Base-by-base conservation (phyloP, 2,113 vertebrate species). In the Columba janthina region DNA sequence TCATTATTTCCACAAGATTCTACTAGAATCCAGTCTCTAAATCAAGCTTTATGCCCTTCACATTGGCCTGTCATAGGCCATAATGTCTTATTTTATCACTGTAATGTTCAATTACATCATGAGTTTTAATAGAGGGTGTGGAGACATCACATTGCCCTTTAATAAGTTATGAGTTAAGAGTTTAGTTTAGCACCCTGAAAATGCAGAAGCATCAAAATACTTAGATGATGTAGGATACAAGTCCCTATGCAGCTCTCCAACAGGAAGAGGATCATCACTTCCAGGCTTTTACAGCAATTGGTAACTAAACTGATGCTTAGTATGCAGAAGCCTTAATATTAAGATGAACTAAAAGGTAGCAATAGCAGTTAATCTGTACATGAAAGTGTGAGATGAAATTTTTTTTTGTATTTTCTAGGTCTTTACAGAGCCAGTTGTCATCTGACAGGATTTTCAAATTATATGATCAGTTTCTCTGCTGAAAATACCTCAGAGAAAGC, bases 141-240 rank as follows among this genome's bases (percentile, higher is more conserved):
- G 67, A 67, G 40, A 78, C 69, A 67, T 76, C 71, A 62, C 19
- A 22, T 21, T 58, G 31, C 15, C n/a, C 62, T 83, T 73, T 26
- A 67, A 15, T 9, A 73, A 50, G 13, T 10, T 38, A 50, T 56
- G 66, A 89, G 17, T 62, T 56, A 61, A 88, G 64, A 65, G 46
- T 86, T 89, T 83, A 89, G 71, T 92, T 93, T 73, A 72, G 82
- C 69, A n/a, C 71, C 32, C 24, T 64, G n/a, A 32, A 90, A 87
- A 81, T 1, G 6, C 71, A 84, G 42, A 88, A 84, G 26, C 67
- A 56, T 36, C 62, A 48, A 89, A 90, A 84, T 17, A 34, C 56
- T 29, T 17, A 9, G 21, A 16, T 20, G 46, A 50, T 58, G 25
- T 9, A 57, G 40, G n/a, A 46, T 60, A 6, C 20, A 26, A 24